phyloP scores from a whole-genome alignment of 2,888 invertebrate genomes.

The Cistogaster globosa region DNA sequence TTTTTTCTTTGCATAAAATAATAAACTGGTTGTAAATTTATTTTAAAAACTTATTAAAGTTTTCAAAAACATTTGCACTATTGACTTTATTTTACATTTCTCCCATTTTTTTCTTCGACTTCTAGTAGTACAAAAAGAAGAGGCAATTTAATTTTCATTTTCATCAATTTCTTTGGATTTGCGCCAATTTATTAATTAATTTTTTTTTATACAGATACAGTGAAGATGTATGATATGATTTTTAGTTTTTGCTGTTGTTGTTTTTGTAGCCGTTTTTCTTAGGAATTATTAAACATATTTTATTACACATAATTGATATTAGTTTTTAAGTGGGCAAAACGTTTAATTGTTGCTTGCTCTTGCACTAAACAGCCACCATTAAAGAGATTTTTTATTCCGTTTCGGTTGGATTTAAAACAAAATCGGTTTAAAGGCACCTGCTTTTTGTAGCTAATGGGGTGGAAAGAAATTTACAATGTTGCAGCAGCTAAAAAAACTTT shows the following conservation, averaged over 20 bases:
- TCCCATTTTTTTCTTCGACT: slow-evolving; percentile 24
- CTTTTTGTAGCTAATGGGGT: slow-evolving; percentile 54
- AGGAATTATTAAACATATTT: slow-evolving; percentile 69
- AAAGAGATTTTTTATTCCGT: not conserved
- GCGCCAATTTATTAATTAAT: slow-evolving; percentile 71
- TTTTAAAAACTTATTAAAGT: slow-evolving; percentile 23
- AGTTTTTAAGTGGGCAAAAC: slow-evolving; percentile 70
- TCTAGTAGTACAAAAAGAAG: slow-evolving; percentile 18
- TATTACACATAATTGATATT: slow-evolving; percentile 71
- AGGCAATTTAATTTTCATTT: slow-evolving; percentile 46
- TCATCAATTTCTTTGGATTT: slow-evolving; percentile 65
- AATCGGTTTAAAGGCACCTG: slow-evolving; percentile 65
- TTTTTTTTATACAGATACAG: slow-evolving; percentile 26
- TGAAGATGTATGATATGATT: slow-evolving; percentile 8
- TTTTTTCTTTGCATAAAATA: too few relatives aligned
- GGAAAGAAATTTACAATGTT: slow-evolving; percentile 54
- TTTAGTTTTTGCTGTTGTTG: slow-evolving; percentile 16
- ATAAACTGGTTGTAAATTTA: not conserved
- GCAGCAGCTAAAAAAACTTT: slow-evolving; percentile 33
- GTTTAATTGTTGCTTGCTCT: slow-evolving; percentile 63
- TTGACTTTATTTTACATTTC: slow-evolving; percentile 51
- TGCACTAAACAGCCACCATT: slow-evolving; percentile 10
- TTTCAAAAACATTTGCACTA: slow-evolving; percentile 56
- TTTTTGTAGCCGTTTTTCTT: slow-evolving; percentile 45
- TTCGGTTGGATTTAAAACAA: slow-evolving; percentile 49